Conservation (phyloP, 2,113 vertebrate species). For the Actinemys pallida region DNA sequence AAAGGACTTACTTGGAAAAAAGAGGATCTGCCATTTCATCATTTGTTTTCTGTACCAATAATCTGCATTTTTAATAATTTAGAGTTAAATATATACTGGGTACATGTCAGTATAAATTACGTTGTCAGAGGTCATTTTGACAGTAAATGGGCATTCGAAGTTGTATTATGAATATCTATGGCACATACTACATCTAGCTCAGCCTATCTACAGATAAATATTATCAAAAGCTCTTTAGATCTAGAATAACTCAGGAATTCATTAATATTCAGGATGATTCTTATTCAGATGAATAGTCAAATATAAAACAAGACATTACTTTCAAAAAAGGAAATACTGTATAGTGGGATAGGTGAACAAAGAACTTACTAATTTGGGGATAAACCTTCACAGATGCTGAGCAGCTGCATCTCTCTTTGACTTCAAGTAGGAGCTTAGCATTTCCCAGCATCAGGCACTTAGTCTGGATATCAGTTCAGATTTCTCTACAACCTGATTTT, state of each 20-base stretch:
- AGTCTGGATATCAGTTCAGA: neutral
- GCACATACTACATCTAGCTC: neutral
- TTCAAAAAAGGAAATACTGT: neutral
- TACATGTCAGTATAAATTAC: neutral
- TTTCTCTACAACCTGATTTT: neutral
- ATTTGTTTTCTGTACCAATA: conserved; percentile 8
- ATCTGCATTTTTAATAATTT: conserved; percentile 9
- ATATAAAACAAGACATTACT: neutral
- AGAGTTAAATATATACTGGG: neutral
- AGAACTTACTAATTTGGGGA: neutral
- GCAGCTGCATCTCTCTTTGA: neutral
- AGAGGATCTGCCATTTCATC: conserved; percentile 60
- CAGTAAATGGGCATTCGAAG: neutral
- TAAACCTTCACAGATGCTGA: neutral
- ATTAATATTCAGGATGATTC: neutral
- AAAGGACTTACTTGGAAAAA: conserved; percentile 43
- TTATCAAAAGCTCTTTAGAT: neutral
- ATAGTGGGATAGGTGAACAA: neutral
- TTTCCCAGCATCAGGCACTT: conserved; percentile 6
- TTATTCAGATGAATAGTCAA: neutral
- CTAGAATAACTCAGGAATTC: neutral
- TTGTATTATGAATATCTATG: neutral
- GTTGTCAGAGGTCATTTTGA: neutral
- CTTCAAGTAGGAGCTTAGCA: neutral
- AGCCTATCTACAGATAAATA: neutral